phyloP scores from a whole-genome alignment of 2,113 vertebrate genomes.

The Cepphus grylle region DNA sequence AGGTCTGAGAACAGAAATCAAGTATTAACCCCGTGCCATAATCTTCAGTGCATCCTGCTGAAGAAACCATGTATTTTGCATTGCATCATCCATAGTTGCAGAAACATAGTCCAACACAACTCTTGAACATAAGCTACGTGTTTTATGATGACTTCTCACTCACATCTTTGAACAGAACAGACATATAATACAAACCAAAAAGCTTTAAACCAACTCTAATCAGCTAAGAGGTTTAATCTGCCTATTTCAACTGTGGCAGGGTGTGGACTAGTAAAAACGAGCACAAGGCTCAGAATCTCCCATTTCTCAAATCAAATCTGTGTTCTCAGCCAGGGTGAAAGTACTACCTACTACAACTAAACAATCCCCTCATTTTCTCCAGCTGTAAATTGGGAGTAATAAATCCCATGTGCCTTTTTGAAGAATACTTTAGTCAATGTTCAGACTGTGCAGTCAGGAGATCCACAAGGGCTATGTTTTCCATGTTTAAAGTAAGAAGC shows the following conservation, averaged over 20 bases:
- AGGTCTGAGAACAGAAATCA: background rate
- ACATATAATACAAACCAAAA: background rate
- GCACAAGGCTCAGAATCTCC: background rate
- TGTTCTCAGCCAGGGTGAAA: background rate
- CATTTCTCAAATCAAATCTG: background rate
- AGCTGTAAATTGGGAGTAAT: background rate
- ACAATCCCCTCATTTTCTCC: background rate
- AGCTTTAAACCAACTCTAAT: background rate
- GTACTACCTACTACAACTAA: background rate
- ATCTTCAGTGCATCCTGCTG: background rate
- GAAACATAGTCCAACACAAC: background rate
- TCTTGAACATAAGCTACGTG: background rate
- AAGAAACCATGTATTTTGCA: background rate
- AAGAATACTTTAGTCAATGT: background rate
- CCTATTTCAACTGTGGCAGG: background rate
- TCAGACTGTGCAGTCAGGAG: background rate
- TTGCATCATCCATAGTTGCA: background rate
- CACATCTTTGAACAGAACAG: background rate
- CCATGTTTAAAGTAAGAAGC: background rate
- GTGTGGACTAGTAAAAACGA: background rate
- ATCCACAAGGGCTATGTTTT: background rate
- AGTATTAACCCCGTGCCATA: background rate
- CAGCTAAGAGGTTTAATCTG: background rate
- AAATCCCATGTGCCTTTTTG: conserved; percentile 4
- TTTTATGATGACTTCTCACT: background rate